Evolutionary conservation across 2,888 invertebrate genomes (phyloP), one percentile per base, ranked within the genome.

Genomic region (Omphaloscelis lunosa): DNA sequence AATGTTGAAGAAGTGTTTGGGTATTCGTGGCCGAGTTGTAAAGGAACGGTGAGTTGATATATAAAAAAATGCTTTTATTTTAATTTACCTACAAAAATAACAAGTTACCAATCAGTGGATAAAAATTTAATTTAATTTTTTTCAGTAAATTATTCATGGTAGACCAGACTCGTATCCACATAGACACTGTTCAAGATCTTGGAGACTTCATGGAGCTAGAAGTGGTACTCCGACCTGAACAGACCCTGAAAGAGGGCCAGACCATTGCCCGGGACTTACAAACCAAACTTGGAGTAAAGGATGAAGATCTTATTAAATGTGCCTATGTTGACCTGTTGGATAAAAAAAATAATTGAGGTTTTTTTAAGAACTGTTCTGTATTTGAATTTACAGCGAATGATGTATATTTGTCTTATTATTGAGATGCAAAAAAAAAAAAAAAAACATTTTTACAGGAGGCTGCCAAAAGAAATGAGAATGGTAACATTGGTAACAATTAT

Each of bases 191-290:
- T 0, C 96, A 98, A 86, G 97, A 96, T 17, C 97, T 99, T 0
- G 99, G 99, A 3, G 92, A 97, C 90, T 99, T 98, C 92, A 97
- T 99, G 97, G 99, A 99, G 93, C 93, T 99, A 65, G 99, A 99
- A 97, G 99, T 98, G 84, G 97, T 97, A 29, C 94, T 99, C 62
- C 92, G 93, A 1, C 97, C 98, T 0, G 97, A 97, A 74, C 98
- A 98, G 91, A 96, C 97, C 9, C 75, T 97, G 0, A 97, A 97
- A 88, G 97, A 98, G 39, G 99, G 99, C 0, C 97, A 98, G 90
- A 91, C 92, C 61, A 98, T 98, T 75, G 98, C 98, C 0, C 91
- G 97, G 34, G 97, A 97, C 67, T 92, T 99, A 34, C 98, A 98
- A 97, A 90, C 92, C 5, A 96, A 97, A 89, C 96, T 99, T 4